These are phyloP conservation scores for Leptopterna dolabrata DNA, from an alignment of 2,888 invertebrate genomes.

Conservation along the genomic window DNA sequence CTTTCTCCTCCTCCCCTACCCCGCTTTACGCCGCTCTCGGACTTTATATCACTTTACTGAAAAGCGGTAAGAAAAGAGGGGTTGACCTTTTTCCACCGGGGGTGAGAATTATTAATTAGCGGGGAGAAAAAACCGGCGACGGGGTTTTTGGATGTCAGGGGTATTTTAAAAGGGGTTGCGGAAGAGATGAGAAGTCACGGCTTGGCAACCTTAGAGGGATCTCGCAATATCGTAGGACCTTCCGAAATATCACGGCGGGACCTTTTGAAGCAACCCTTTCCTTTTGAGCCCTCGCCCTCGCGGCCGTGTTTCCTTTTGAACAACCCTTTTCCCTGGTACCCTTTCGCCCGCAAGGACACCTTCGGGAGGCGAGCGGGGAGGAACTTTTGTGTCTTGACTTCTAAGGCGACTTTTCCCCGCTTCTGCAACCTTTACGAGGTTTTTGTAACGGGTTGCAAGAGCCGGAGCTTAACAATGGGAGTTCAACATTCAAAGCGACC, in stretches of 20 bases:
- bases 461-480: too few relatives aligned
- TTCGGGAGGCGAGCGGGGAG: not conserved
- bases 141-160: not conserved
- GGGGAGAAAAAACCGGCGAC: not conserved
- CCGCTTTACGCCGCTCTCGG: not conserved
- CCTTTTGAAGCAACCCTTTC: slow-evolving; percentile 42
- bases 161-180: slow-evolving; percentile 11
- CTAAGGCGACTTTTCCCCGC: slow-evolving; percentile 25
- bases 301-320: not conserved
- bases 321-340: not conserved
- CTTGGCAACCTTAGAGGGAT: slow-evolving; percentile 29
- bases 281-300: not conserved
- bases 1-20: not conserved
- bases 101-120: slow-evolving; percentile 41
- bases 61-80: slow-evolving; percentile 41
- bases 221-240: slow-evolving; percentile 8
- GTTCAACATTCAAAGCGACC: too few relatives aligned
- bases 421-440: not conserved
- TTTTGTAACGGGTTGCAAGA: not conserved
- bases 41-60: slow-evolving; percentile 40
- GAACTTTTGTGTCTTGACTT: slow-evolving; percentile 11
- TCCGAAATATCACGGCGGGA: slow-evolving; percentile 47
- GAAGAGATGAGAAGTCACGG: slow-evolving; percentile 1
- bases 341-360: slow-evolving; percentile 9
- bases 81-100: slow-evolving; percentile 8